phyloP scores from a whole-genome alignment of 1,140 invertebrate species.

The Caenorhabditis tropicalis region DNA sequence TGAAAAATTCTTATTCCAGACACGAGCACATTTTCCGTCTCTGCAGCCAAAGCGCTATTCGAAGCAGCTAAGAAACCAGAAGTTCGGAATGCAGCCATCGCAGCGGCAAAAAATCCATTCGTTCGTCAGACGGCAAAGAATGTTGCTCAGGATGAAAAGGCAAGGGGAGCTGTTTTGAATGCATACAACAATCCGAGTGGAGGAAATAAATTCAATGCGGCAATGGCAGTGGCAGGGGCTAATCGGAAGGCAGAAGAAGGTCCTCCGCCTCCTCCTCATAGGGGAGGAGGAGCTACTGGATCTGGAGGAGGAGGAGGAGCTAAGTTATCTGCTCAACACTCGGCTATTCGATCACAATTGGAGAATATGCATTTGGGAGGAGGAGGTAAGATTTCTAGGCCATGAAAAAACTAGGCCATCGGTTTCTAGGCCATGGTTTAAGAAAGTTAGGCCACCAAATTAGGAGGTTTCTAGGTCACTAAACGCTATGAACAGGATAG shows the following conservation, averaged over 20 bases:
- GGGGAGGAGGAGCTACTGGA: not conserved
- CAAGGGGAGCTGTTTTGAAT: conserved; percentile 29
- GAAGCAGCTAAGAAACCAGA: conserved; percentile 49
- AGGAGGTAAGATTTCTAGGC: not conserved
- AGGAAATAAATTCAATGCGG: conserved; percentile 12
- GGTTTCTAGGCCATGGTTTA: too few species aligned
- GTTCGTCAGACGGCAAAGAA: conserved; percentile 36
- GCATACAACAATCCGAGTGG: conserved; percentile 31
- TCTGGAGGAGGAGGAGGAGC: not conserved
- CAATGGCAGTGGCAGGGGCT: not conserved
- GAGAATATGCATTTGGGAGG: conserved; percentile 17
- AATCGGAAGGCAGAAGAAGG: not conserved
- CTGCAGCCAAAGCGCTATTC: conserved; percentile 37
- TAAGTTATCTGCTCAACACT: not conserved
- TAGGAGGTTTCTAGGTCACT: too few species aligned
- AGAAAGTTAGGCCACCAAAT: too few species aligned
- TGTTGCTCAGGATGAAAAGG: conserved; percentile 7
- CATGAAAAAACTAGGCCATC: too few species aligned
- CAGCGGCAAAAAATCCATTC: conserved; percentile 46
- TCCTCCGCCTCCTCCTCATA: conserved; percentile 29
- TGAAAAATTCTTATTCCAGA: too few species aligned
- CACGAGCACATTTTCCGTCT: conserved; percentile 39
- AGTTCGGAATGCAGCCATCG: conserved; percentile 21
- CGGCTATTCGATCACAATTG: conserved; percentile 3
- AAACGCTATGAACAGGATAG: too few species aligned